Conservation (phyloP, 2,888 invertebrate species). For the Antheraea yamamai region DNA sequence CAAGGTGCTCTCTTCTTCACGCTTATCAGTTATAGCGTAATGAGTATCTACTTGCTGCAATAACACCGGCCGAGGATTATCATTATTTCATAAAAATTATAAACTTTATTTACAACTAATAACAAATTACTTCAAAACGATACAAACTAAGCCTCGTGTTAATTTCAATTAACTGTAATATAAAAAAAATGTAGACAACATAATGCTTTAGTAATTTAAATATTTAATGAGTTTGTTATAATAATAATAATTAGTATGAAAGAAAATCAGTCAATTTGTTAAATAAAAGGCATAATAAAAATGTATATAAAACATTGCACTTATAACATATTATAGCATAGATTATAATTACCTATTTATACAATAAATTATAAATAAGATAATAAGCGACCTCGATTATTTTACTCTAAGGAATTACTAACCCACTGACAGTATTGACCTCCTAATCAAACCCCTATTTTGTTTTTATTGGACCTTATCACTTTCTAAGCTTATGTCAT, state of each 20-base stretch:
- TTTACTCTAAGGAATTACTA: no score
- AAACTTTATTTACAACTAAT: background rate
- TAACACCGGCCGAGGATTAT: no score
- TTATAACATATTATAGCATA: background rate
- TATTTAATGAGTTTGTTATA: background rate
- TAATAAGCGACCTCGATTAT: background rate
- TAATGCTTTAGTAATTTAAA: background rate
- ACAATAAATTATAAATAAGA: background rate
- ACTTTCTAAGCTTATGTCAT: no score
- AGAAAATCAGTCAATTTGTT: slow-evolving; percentile 22
- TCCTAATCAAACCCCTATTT: no score
- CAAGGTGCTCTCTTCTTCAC: no score
- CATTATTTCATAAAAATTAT: no score
- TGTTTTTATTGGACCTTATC: no score
- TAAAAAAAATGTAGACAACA: background rate
- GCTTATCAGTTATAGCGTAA: no score
- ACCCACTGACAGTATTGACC: no score
- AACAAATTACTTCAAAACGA: slow-evolving; percentile 27
- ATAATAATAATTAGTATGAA: slow-evolving; percentile 30
- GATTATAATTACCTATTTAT: background rate
- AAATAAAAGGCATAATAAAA: slow-evolving; percentile 27
- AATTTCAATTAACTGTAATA: slow-evolving; percentile 43
- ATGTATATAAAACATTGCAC: slow-evolving; percentile 23
- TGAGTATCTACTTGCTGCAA: no score
- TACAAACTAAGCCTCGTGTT: slow-evolving; percentile 53